Evolutionary conservation across 2,797 vertebrate genomes (phyloP).

Genomic region (Pelodytes ibericus): DNA sequence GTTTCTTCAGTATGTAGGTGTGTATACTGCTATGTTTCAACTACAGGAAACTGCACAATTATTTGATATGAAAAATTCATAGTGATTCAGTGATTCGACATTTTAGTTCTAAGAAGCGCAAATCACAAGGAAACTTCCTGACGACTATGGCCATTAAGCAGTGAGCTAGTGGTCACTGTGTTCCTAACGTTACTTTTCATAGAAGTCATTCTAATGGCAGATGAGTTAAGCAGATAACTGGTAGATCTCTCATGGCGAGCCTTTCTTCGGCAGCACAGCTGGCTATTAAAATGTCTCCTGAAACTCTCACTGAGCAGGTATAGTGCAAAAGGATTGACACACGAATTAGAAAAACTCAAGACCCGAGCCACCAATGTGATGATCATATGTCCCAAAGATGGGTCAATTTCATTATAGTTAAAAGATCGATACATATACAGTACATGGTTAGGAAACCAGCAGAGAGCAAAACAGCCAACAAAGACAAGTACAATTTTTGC

Average conservation of each 20-base stretch:
- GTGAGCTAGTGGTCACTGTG: slow-evolving; percentile 63
- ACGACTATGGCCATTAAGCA: slow-evolving; percentile 78
- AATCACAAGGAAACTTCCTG: slow-evolving; percentile 81
- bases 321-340: slow-evolving; percentile 82
- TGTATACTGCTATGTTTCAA: no score
- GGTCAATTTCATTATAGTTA: slow-evolving; percentile 76
- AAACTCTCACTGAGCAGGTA: slow-evolving; percentile 82
- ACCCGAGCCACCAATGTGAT: slow-evolving; percentile 76
- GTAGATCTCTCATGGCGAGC: slow-evolving; percentile 71
- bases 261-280: slow-evolving; percentile 77
- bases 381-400: slow-evolving; percentile 75
- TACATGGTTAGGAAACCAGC: slow-evolving; percentile 82
- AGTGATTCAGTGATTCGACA: no score
- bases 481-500: slow-evolving; percentile 84
- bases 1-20: no score
- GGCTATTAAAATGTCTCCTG: slow-evolving; percentile 79
- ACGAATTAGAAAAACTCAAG: slow-evolving; percentile 81
- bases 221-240: slow-evolving; percentile 86
- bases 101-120: no score
- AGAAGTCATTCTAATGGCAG: slow-evolving; percentile 87
- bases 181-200: slow-evolving; percentile 83
- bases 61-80: no score
- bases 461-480: slow-evolving; percentile 78
- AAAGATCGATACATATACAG: slow-evolving; percentile 82
- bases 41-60: no score